Conservation (phyloP, 1,140 invertebrate species). For the Hyles vespertilio region DNA sequence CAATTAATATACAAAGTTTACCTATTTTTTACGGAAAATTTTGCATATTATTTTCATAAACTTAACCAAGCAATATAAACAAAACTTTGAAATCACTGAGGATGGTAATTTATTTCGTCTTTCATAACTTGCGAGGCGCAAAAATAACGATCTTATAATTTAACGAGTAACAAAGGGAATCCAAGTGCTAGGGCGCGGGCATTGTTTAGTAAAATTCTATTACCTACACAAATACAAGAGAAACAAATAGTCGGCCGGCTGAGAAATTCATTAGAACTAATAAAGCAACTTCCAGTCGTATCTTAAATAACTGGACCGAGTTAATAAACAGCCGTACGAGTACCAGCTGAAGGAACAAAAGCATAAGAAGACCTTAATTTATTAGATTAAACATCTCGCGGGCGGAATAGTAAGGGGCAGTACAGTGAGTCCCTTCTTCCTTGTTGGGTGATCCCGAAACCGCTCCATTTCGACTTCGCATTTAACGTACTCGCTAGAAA, state of each 20-base stretch:
- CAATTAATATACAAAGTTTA: too few species aligned
- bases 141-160: too few species aligned
- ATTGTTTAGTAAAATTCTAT: constrained; percentile 1
- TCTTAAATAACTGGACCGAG: constrained; percentile 12
- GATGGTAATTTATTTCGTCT: neutral
- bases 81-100: constrained; percentile 10
- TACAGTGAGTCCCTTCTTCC: too few species aligned
- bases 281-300: constrained; percentile 12
- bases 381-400: neutral
- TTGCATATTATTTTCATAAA: too few species aligned
- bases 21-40: too few species aligned
- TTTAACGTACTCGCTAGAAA: too few species aligned
- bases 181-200: too few species aligned
- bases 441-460: too few species aligned
- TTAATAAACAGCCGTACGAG: constrained; percentile 2
- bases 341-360: neutral
- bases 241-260: neutral
- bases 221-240: neutral
- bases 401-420: neutral
- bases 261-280: constrained; percentile 15
- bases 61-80: constrained; percentile 1
- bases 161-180: too few species aligned
- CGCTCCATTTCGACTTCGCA: too few species aligned
- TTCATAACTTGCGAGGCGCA: too few species aligned
- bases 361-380: constrained; percentile 2